phyloP scores from a whole-genome alignment of 2,888 invertebrate species.

The Pandemis cinnamomeana region DNA sequence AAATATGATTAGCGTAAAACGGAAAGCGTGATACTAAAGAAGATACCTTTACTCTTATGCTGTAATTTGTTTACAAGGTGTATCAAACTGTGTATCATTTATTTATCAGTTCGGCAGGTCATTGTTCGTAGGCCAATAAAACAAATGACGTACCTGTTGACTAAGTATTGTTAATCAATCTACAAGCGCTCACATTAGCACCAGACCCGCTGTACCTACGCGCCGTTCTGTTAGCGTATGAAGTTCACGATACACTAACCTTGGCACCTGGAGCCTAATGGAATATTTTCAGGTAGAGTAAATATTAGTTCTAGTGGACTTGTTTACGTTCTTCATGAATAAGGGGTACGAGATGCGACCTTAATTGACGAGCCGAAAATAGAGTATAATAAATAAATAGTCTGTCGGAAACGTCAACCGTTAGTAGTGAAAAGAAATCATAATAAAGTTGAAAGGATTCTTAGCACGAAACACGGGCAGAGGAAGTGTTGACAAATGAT shows the following conservation, averaged over 20 bases:
- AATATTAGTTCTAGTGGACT: conserved; percentile 45
- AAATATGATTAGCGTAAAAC: not conserved
- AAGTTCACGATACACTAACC: conserved; percentile 33
- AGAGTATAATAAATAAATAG: conserved; percentile 28
- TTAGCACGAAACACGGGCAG: conserved; percentile 1
- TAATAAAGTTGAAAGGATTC: conserved; percentile 31
- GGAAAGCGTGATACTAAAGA: not conserved
- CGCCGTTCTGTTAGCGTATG: conserved; percentile 1
- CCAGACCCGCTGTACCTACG: not conserved
- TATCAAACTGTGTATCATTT: not conserved
- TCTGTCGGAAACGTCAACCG: conserved; percentile 14
- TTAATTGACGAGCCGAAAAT: conserved; percentile 32
- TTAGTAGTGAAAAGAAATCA: conserved; percentile 20
- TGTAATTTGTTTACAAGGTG: conserved; percentile 1
- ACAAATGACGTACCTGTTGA: conserved; percentile 24
- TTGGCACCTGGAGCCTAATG: conserved; percentile 40
- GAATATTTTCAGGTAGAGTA: conserved; percentile 45
- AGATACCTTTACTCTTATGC: not conserved
- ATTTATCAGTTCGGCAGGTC: conserved; percentile 5
- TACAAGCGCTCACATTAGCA: conserved; percentile 25
- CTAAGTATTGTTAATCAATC: conserved; percentile 32
- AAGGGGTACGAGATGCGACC: conserved; percentile 28
- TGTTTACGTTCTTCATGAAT: conserved; percentile 45
- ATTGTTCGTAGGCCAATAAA: conserved; percentile 13
- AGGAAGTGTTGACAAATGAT: conserved; percentile 31